phyloP scores from a whole-genome alignment of 2,797 vertebrate genomes.

The Enteromius treurensis region DNA sequence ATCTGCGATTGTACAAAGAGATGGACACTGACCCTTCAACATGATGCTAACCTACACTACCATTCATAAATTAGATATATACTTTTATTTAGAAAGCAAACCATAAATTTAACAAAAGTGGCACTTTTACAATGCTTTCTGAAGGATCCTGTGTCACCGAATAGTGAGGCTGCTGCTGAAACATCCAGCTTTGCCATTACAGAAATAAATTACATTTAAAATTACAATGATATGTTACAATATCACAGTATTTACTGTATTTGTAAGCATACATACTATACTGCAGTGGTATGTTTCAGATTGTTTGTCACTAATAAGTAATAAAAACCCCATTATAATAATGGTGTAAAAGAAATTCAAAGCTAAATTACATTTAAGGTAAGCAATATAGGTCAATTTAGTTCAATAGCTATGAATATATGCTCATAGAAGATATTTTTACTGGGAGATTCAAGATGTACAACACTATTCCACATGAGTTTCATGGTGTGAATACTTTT shows the following conservation, averaged over 20 bases:
- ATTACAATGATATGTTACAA: not conserved
- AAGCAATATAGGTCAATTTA: not conserved
- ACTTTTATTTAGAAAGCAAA: not conserved
- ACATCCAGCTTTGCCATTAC: not conserved
- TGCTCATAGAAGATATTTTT: not conserved
- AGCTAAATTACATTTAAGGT: not conserved
- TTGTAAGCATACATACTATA: not conserved
- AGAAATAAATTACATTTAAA: not conserved
- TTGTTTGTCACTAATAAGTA: not conserved
- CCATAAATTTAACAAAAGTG: not conserved
- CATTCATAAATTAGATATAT: not conserved
- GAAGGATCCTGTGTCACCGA: not conserved
- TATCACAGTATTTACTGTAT: not conserved
- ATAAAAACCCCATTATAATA: not conserved
- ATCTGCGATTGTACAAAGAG: not conserved
- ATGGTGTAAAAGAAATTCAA: not conserved
- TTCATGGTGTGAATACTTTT: constrained; percentile 15
- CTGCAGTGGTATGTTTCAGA: not conserved
- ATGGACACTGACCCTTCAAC: not conserved
- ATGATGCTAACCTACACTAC: not conserved
- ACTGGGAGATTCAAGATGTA: not conserved
- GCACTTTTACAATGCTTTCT: not conserved
- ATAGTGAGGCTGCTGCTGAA: not conserved
- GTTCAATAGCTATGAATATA: not conserved
- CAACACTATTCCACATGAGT: not conserved